A percentile compares a stretch with the other conserved stretches of the same genome.
phyloP scores from a whole-genome alignment of 1,140 invertebrate genomes.

The Arion vulgaris region DNA sequence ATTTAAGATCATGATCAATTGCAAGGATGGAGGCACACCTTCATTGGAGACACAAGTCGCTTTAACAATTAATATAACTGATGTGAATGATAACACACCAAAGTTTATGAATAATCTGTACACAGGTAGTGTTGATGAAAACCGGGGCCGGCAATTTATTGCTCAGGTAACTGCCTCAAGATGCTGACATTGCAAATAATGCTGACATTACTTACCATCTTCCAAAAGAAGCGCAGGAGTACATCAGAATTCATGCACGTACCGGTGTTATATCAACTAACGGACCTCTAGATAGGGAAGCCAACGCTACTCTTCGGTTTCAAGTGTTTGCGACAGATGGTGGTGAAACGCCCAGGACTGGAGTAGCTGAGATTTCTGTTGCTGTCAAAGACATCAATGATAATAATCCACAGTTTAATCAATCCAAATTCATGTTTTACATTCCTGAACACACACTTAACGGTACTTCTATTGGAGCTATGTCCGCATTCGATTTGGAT shows the following conservation, averaged over 20 bases:
- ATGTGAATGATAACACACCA: conserved; percentile 54
- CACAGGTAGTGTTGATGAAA: conserved; percentile 74
- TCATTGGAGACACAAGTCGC: conserved; percentile 76
- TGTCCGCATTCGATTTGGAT: conserved; percentile 86
- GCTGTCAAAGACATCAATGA: conserved; percentile 82
- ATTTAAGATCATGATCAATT: conserved; percentile 84
- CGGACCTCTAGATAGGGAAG: conserved; percentile 52
- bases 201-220: conserved; percentile 46
- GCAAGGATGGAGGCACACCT: conserved; percentile 49
- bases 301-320: conserved; percentile 33
- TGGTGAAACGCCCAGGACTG: conserved; percentile 76
- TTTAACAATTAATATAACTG: conserved; percentile 83
- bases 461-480: conserved; percentile 43
- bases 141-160: conserved; percentile 46
- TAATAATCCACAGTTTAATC: conserved; percentile 69
- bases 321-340: conserved; percentile 43
- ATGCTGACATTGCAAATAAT: conserved; percentile 85
- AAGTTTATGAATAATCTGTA: conserved; percentile 75
- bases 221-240: neutral
- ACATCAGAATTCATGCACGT: conserved; percentile 46
- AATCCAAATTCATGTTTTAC: conserved; percentile 49
- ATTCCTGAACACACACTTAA: conserved; percentile 50
- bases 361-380: conserved; percentile 91
- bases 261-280: conserved; percentile 50
- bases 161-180: conserved; percentile 83